Evolutionary conservation across 1,140 invertebrate species (phyloP), one percentile per base, ranked within the genome.

Genomic region (Hycleus phaleratus): DNA sequence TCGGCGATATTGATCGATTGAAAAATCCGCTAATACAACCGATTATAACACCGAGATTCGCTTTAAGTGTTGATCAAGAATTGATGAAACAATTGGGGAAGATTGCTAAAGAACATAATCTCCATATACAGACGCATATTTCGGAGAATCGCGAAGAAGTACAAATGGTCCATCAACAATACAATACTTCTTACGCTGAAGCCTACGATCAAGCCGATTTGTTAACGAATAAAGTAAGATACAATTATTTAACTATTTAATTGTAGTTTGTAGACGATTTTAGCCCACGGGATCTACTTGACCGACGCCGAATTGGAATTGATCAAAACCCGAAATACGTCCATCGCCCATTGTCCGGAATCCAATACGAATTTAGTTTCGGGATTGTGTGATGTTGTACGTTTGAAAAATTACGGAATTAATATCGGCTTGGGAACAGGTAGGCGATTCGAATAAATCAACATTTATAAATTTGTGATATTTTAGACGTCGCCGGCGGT

Each of bases 31-130:
- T 24, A 48, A 48, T 25, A 32, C 46, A 48, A 11, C 90, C 93
- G 0, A 79, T 91, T 10, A 84, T 96, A 44, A 93, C 91, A 2
- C 93, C 93, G 45, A 78, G 93, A 66, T 95, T 95, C 81, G 91
- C 90, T 11, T 69, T 91, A 3, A 87, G 86, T 61, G 91, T 91
- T 74, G 81, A 83, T 59, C 77, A 82, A 68, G 73, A 84, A 38
- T 75, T 93, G 4, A 81, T 95, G 77, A 80, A 72, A 51, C 69
- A 76, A 32, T 74, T 96, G 26, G 84, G 80, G 8, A 63, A 80
- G 47, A 73, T 95, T n/a, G 88, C 91, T 2, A 74, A 78, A 56
- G 75, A 82, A 67, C 79, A 85, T 64, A 66, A 87, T 68, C 74
- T 91, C 50, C 82, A 81, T 62, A 83, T 95, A 67, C 92, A 94